Evolutionary conservation across 2,797 vertebrate species (phyloP), one percentile per base, ranked within the genome.

Genomic region (Hipposideros larvatus): DNA sequence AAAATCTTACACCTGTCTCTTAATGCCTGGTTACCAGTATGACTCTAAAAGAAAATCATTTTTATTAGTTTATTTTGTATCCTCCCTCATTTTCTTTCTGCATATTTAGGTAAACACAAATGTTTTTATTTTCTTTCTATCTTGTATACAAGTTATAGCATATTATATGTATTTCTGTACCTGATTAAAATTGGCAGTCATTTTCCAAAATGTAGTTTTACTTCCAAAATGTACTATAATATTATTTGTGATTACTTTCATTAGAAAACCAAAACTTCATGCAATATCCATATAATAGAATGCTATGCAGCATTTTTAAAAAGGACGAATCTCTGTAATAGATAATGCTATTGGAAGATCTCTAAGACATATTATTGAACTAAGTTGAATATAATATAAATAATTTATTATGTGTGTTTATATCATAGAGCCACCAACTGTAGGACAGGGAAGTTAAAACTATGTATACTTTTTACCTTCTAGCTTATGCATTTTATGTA

Each of bases 191-290:
- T 15, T 82, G 15, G 61, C 43, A 88, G 34, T 9, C 8, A 7
- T 79, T 57, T 65, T 70, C 31, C 37, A 59, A 74, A 74, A 70
- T 70, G 43, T 31, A 73, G 41, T 24, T 28, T 71, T 57, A 74
- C 43, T 59, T 96, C 68, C 46, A 82, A 91, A 94, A 59, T 90
- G n/a, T 65, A 55, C 70, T 91, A 65, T 15, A 51, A 21, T 22
- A 65, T 94, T 86, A 24, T 88, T 97, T 93, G 19, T 87, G 78
- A 75, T 91, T 80, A 66, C 15, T 92, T 66, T 16, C 78, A 68
- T 77, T 82, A 51, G 63, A 93, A 95, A 82, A 61, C 34, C 48
- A 93, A 77, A 90, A 87, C 16, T 46, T 95, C 16, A 57, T 92
- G 41, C 13, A 61, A 34, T 70, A 75, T 61, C 66, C 15, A 66